phyloP scores from a whole-genome alignment of 2,113 vertebrate species.

The Lycocorax pyrrhopterus region DNA sequence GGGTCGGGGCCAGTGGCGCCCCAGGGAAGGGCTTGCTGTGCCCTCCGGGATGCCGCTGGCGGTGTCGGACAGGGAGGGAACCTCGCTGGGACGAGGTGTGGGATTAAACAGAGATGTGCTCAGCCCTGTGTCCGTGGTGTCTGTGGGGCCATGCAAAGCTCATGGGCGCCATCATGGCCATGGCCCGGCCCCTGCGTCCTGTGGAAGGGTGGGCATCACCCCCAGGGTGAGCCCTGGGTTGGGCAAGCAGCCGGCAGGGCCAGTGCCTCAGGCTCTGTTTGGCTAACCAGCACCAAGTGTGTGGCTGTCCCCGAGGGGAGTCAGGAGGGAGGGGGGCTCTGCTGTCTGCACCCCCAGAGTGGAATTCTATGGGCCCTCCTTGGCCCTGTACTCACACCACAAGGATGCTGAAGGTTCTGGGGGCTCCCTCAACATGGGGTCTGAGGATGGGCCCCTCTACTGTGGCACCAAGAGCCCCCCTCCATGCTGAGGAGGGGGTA shows the following conservation, averaged over 20 bases:
- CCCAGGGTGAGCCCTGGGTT: background rate
- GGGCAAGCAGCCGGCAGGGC: background rate
- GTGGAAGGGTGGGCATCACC: background rate
- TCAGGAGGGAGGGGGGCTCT: background rate
- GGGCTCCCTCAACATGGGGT: rapidly evolving
- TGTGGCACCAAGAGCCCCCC: background rate
- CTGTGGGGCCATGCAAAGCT: rapidly evolving
- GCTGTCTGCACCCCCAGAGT: background rate
- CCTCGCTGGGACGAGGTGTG: background rate
- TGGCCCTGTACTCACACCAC: background rate
- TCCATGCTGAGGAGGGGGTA: background rate
- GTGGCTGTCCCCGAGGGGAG: background rate
- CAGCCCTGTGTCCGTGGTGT: background rate
- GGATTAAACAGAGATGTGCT: background rate
- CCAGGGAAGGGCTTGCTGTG: rapidly evolving
- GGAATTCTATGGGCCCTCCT: background rate
- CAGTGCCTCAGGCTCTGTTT: background rate
- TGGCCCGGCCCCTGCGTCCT: background rate
- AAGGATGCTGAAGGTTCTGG: rapidly evolving
- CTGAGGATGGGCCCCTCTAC: background rate
- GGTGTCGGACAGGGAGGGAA: rapidly evolving
- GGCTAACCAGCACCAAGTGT: background rate
- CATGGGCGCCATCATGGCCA: rapidly evolving
- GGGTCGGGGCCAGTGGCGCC: rapidly evolving
- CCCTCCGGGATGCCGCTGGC: rapidly evolving